A percentile compares a stretch with the other conserved stretches of the same genome.
phyloP scores from a whole-genome alignment of 2,888 invertebrate genomes.

The Plagiodera versicolora region DNA sequence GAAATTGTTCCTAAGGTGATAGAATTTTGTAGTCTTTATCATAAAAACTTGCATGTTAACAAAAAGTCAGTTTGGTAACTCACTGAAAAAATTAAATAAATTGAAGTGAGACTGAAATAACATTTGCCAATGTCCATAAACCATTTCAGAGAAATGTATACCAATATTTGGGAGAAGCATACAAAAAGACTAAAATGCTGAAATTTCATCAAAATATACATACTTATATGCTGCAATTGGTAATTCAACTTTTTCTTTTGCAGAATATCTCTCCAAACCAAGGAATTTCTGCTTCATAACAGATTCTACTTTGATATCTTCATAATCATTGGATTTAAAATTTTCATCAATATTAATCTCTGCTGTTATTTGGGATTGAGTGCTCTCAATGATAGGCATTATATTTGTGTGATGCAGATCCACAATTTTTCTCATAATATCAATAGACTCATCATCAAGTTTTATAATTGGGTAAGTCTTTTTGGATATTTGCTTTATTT shows the following conservation, averaged over 20 bases:
- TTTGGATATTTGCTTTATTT: conserved; percentile 50
- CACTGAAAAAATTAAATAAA: too few species aligned
- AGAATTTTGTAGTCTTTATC: too few species aligned
- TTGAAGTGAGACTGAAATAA: too few species aligned
- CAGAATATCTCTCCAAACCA: conserved; percentile 36
- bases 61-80: too few species aligned
- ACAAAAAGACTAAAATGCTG: neutral
- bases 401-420: conserved; percentile 38
- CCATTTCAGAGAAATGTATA: too few species aligned
- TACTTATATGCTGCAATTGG: conserved; percentile 54
- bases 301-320: conserved; percentile 17
- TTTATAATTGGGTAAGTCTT: conserved; percentile 42
- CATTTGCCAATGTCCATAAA: too few species aligned
- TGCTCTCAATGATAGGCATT: conserved; percentile 30
- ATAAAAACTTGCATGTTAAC: too few species aligned
- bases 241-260: conserved; percentile 45
- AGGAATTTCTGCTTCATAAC: conserved; percentile 31
- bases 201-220: conserved; percentile 19
- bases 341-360: neutral
- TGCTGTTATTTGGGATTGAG: conserved; percentile 8
- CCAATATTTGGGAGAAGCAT: neutral
- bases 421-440: conserved; percentile 54
- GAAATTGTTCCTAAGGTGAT: too few species aligned
- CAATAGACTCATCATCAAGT: conserved; percentile 42
- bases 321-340: conserved; percentile 12